Evolutionary conservation across 2,888 invertebrate genomes (phyloP).

Genomic region (Galerucella nymphaeae): DNA sequence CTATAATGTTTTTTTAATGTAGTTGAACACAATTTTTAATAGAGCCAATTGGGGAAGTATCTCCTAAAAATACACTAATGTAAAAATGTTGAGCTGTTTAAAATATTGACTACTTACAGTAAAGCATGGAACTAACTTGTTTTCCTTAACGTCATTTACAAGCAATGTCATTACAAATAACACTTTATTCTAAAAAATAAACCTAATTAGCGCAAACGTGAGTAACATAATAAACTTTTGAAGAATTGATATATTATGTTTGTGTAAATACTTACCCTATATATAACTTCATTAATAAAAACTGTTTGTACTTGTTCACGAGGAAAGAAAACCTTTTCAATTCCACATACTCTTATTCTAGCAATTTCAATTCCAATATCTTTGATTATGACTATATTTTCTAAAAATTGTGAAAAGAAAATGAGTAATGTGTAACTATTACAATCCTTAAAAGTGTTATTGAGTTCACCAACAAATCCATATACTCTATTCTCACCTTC

Average conservation of each 20-base stretch:
- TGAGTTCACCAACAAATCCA: too few relatives aligned
- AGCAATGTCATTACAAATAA: constrained; percentile 40
- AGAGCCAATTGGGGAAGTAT: constrained; percentile 38
- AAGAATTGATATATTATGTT: too few relatives aligned
- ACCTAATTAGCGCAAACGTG: background rate
- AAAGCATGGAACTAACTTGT: constrained; percentile 39
- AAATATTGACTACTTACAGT: constrained; percentile 34
- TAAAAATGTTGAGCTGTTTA: too few relatives aligned
- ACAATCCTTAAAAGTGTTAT: too few relatives aligned
- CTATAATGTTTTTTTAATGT: constrained; percentile 15
- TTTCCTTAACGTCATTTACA: constrained; percentile 25
- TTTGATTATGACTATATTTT: constrained; percentile 40
- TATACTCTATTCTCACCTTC: constrained; percentile 29
- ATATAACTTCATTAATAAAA: constrained; percentile 47
- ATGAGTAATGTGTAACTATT: too few relatives aligned
- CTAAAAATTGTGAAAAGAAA: constrained; percentile 20
- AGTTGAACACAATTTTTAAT: constrained; percentile 38
- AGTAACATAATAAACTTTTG: too few relatives aligned
- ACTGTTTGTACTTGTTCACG: constrained; percentile 42
- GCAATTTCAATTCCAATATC: constrained; percentile 42
- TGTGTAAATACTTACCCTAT: constrained; percentile 36
- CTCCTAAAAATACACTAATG: constrained; percentile 32
- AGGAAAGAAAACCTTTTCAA: constrained; percentile 42
- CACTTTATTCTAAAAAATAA: constrained; percentile 41
- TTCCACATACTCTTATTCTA: constrained; percentile 37